A percentile compares a stretch with the other conserved stretches of the same genome.
These are phyloP conservation scores for Artibeus jamaicensis DNA, from an alignment of 2,797 vertebrate species.

Conservation along the genomic window DNA sequence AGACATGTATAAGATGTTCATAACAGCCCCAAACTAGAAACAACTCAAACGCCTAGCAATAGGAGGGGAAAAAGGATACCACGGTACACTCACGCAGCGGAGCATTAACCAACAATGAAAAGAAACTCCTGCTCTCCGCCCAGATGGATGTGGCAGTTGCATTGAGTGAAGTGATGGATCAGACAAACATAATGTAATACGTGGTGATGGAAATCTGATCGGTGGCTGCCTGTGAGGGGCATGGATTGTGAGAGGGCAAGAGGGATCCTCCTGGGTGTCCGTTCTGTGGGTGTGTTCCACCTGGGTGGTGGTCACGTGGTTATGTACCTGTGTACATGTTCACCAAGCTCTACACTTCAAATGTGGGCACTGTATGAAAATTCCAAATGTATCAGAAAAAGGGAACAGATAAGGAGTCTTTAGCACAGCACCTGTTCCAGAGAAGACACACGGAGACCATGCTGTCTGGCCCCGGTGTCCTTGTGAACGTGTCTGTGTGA, in stretches of 20 bases:
- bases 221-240: background rate
- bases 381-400: background rate
- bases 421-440: background rate
- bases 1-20: background rate
- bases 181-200: background rate
- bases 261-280: background rate
- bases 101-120: background rate
- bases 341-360: background rate
- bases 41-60: background rate
- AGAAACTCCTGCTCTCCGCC: background rate
- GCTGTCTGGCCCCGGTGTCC: fast-evolving
- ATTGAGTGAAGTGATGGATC: background rate
- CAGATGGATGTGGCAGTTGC: background rate
- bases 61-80: background rate
- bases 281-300: background rate
- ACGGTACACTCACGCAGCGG: background rate
- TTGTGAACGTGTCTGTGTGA: background rate
- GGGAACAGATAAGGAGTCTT: background rate
- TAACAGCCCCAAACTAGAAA: background rate
- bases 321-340: background rate
- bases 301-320: too few relatives aligned
- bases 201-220: background rate
- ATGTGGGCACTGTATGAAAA: background rate
- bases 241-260: too few relatives aligned
- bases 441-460: background rate